Percentiles rank a stretch among this genome's conserved stretches.
These are phyloP conservation scores for Kryptopterus vitreolus DNA, from an alignment of 2,797 vertebrate species.

Conservation along the genomic window DNA sequence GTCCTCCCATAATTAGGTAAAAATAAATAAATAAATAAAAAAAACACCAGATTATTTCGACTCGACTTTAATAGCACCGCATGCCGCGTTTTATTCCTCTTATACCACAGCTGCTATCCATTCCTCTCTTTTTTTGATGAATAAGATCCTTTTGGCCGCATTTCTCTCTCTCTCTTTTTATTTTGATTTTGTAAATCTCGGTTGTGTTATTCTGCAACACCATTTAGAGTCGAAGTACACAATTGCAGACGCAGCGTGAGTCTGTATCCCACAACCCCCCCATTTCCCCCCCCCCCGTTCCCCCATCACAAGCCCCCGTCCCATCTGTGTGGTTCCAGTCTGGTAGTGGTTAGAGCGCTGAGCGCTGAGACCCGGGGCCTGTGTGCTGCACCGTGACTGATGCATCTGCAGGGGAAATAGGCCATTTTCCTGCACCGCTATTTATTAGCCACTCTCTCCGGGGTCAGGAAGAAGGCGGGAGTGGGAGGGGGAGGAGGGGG, in stretches of 20 bases:
- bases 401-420: constrained; percentile 76
- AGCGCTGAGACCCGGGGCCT: constrained; percentile 75
- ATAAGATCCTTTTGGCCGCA: constrained; percentile 6
- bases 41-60: too few relatives aligned
- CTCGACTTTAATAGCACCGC: background rate
- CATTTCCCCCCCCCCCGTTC: too few relatives aligned
- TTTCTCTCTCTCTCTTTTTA: background rate
- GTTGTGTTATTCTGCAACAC: constrained; percentile 12
- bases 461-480: constrained; percentile 73
- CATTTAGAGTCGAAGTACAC: constrained; percentile 18
- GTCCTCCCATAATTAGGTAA: too few relatives aligned
- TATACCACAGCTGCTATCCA: background rate
- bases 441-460: constrained; percentile 80
- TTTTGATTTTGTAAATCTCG: too few relatives aligned
- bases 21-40: too few relatives aligned
- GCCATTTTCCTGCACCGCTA: constrained; percentile 79
- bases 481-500: constrained; percentile 46
- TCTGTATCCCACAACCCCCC: too few relatives aligned
- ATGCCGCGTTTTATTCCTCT: background rate
- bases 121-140: constrained; percentile 23
- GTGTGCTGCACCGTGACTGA: constrained; percentile 75
- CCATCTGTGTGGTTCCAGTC: constrained; percentile 39
- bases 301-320: too few relatives aligned
- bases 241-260: constrained; percentile 29
- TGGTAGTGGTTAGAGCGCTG: constrained; percentile 74